Percentiles rank a stretch among this genome's conserved stretches.
Conservation (phyloP, 1,140 invertebrate genomes). For the Sesamia nonagrioides region DNA sequence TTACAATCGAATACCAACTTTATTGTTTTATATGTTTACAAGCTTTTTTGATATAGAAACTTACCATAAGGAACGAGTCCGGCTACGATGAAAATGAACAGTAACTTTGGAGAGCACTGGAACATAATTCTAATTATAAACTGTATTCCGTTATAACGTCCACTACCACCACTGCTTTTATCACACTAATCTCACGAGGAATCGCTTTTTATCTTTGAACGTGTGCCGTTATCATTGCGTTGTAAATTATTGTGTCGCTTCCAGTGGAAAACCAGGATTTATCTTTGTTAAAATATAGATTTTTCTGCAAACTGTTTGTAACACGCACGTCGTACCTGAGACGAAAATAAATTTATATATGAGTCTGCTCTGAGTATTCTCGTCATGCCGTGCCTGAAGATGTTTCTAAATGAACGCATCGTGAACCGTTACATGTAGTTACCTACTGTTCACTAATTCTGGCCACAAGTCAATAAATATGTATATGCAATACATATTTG, state of each 20-base stretch:
- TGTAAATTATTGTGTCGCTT: slow-evolving; percentile 78
- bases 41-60: slow-evolving; percentile 35
- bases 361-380: slow-evolving; percentile 15
- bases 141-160: slow-evolving; percentile 55
- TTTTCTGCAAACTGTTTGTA: slow-evolving; percentile 56
- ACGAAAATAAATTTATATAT: slow-evolving; percentile 67
- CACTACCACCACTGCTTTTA: slow-evolving; percentile 62
- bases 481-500: neutral
- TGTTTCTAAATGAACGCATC: neutral
- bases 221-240: slow-evolving; percentile 69
- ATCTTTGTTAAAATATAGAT: slow-evolving; percentile 53
- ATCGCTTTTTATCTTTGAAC: slow-evolving; percentile 70
- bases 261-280: slow-evolving; percentile 61
- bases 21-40: neutral
- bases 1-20: slow-evolving; percentile 7
- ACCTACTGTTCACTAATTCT: neutral
- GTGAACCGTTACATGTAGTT: slow-evolving; percentile 7
- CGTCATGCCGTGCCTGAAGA: slow-evolving; percentile 23
- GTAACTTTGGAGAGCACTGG: slow-evolving; percentile 64
- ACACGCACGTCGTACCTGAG: slow-evolving; percentile 35
- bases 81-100: slow-evolving; percentile 63
- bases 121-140: slow-evolving; percentile 58
- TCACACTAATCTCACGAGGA: slow-evolving; percentile 74
- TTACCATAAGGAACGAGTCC: slow-evolving; percentile 71
- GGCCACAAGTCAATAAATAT: too few relatives aligned